These are phyloP conservation scores for Pseudochromis fuscus DNA, from an alignment of 2,797 vertebrate species.

Conservation along the genomic window DNA sequence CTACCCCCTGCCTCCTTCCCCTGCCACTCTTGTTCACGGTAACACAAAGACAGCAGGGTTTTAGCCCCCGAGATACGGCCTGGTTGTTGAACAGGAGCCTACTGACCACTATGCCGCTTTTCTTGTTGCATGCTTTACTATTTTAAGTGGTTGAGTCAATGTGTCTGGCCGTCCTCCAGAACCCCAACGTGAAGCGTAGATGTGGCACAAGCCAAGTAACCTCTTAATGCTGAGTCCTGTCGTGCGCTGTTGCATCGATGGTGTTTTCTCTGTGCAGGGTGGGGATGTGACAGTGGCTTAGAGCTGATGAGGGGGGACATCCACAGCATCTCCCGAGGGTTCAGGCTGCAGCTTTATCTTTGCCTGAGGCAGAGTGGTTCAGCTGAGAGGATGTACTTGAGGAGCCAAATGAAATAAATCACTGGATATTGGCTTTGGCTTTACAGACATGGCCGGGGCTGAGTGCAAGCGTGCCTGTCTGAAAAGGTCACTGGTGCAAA, in stretches of 20 bases:
- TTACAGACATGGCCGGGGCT: conserved; percentile 40
- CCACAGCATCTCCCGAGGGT: conserved; percentile 34
- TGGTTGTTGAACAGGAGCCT: conserved; percentile 34
- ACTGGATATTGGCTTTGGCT: conserved; percentile 70
- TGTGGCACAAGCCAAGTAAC: conserved; percentile 41
- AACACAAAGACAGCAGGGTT: conserved; percentile 37
- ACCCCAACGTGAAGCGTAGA: conserved; percentile 10
- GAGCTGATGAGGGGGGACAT: conserved; percentile 52
- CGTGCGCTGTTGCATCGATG: conserved; percentile 26
- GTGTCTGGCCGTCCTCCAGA: conserved; percentile 32
- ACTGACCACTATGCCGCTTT: conserved; percentile 36
- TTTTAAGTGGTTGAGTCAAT: conserved; percentile 41
- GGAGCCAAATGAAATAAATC: conserved; percentile 77
- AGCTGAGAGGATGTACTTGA: conserved; percentile 61
- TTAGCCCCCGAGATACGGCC: conserved; percentile 19
- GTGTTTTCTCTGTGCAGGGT: conserved; percentile 20
- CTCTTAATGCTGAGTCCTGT: conserved; percentile 49
- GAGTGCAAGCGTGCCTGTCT: conserved; percentile 58
- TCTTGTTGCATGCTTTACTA: conserved; percentile 24
- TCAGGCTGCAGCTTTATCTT: conserved; percentile 65
- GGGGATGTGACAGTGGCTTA: conserved; percentile 54
- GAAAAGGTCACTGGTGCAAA: conserved; percentile 76
- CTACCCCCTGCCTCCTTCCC: conserved; percentile 33
- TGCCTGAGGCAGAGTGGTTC: conserved; percentile 51
- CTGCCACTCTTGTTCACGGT: conserved; percentile 40